These are phyloP conservation scores for Oncorhynchus kisutch DNA, from an alignment of 2,113 vertebrate species.

Conservation along the genomic window DNA sequence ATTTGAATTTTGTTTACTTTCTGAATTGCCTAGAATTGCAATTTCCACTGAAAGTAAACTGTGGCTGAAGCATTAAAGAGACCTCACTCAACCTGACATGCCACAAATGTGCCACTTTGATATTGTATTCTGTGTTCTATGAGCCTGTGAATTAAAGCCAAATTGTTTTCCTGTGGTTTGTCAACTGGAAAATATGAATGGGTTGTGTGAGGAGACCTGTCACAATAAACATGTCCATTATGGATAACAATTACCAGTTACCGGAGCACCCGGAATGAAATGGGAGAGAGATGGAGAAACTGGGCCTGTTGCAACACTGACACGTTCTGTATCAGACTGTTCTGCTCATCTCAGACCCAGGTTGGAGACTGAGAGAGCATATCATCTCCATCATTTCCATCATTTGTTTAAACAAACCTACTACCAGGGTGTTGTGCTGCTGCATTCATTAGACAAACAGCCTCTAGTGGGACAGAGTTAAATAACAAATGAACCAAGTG, in stretches of 20 bases:
- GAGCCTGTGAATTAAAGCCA: not conserved
- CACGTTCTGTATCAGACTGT: not conserved
- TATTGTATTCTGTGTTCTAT: not conserved
- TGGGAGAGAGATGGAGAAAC: not conserved
- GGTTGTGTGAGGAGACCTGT: not conserved
- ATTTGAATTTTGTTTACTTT: no score
- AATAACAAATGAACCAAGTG: no score
- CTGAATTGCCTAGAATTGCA: no score
- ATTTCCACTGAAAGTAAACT: no score
- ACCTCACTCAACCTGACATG: no score
- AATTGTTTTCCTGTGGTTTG: not conserved
- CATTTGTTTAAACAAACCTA: not conserved
- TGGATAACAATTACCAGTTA: not conserved
- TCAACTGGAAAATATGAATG: not conserved
- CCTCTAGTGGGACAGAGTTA: not conserved
- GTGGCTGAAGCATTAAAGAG: no score
- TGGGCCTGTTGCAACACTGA: no score
- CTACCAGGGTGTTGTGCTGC: not conserved
- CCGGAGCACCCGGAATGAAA: not conserved
- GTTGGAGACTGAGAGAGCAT: not conserved
- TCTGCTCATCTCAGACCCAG: not conserved
- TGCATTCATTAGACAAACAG: not conserved
- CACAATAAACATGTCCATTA: not conserved
- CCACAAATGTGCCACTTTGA: not conserved
- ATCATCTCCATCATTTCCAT: not conserved